Evolutionary conservation across 2,113 vertebrate species (phyloP), one percentile per base, ranked within the genome.

Genomic region (Microtus ochrogaster): DNA sequence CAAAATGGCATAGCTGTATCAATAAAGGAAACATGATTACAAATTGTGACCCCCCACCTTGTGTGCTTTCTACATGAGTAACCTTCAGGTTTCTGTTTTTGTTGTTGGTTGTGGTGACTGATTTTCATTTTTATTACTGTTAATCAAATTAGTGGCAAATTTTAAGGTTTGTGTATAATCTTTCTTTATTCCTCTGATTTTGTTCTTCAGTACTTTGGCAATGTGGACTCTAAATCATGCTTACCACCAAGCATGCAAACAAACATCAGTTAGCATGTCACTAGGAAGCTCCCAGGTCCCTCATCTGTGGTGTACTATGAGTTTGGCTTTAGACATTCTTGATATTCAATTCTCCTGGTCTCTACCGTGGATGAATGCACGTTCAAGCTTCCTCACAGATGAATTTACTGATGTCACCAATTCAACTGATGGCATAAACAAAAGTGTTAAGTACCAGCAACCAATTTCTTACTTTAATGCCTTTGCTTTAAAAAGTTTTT

Each of bases 91-190:
- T 73, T 73, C 24, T 26, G 24, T 39, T 87, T n/a, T 26, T 72
- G 19, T 36, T 84, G n/a, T 76, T 49, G 74, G 68, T 87, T 30
- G 28, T n/a, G 36, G 68, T 28, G 13, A 24, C 16, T 63, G n/a
- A 28, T 63, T 63, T 83, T 63, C 13, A 63, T 41, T 90, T 81
- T 81, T 44, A 65, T 88, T 73, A 3, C 28, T 44, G 33, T 88
- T 93, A 84, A 89, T 84, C 39, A 92, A 76, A 93, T 78, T 83
- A 78, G 66, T 86, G 73, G 73, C 66, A 91, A 82, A 82, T 68
- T 70, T 82, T 91, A 9, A 65, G 47, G 90, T 81, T 30, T 82
- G 26, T 79, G 3, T 86, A 4, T 66, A 52, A 87, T 4, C 41
- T 79, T 84, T 87, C 28, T 55, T 81, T 78, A 55, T 8, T 83